Evolutionary conservation across 2,797 vertebrate species (phyloP), one percentile per base, ranked within the genome.

Genomic region (Todus mexicanus): DNA sequence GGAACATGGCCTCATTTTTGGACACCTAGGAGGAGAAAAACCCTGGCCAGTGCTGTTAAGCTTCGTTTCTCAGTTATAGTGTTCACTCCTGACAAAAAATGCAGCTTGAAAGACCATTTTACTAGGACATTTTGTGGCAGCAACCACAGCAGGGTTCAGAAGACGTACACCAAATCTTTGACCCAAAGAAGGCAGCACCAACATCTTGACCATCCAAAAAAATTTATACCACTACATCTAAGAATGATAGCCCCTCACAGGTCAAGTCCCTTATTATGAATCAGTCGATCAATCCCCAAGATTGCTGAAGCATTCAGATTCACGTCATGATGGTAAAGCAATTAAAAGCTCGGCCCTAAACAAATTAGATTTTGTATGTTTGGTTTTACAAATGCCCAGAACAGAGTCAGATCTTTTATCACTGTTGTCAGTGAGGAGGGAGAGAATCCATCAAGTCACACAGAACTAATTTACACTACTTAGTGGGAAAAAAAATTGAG

Each of bases 401-500:
- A 90, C 93, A 84, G 72, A 87, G 87, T 91, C 93, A 92, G 82
- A 94, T 85, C 91, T 93, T 94, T 93, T 94, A 96, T 89, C 87
- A 73, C 47, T 84, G 73, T 20, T 89, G 92, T 87, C 94, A 85
- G 53, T 59, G 47, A 38, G 65, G 78, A 87, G 72, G 75, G 61
- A 93, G 75, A 40, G 75, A 91, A 93, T 95, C 76, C 84, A 93
- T 95, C 92, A 95, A 94, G 92, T 92, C 64, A 71, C 82, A 87
- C 13, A 83, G 84, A 96, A 92, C 82, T 89, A 92, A 96, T 93
- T 95, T 93, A 85, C 92, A 83, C 72, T 82, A 89, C 61, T 92
- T 87, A 92, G 93, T 53, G 31, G 37, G 31, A 89, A 87, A 92
- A 94, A 95, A 84, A 90, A 9, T 43, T 17, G 69, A 89, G 75